A percentile compares a stretch with the other conserved stretches of the same genome.
phyloP scores from a whole-genome alignment of 1,140 invertebrate species.

The Orius insidiosus region DNA sequence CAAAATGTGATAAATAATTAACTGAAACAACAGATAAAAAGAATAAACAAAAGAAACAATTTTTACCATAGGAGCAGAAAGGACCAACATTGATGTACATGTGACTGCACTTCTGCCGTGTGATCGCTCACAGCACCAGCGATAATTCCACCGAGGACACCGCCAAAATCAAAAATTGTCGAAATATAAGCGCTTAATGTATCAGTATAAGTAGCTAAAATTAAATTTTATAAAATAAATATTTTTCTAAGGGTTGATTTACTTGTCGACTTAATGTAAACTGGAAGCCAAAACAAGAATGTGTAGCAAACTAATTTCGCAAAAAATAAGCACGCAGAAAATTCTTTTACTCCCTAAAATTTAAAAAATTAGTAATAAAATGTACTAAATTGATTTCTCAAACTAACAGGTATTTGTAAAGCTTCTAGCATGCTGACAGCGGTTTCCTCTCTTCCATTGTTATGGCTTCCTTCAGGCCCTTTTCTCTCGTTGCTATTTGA shows the following conservation, averaged over 20 bases:
- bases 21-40: conserved; percentile 17
- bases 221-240: conserved; percentile 17
- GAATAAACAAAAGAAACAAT: not conserved
- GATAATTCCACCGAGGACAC: conserved; percentile 70
- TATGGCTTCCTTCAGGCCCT: too few relatives aligned
- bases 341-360: conserved; percentile 74
- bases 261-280: conserved; percentile 76
- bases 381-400: not conserved
- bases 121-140: conserved; percentile 75
- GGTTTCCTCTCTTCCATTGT: conserved; percentile 22
- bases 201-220: conserved; percentile 49
- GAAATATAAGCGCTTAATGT: conserved; percentile 66
- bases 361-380: not conserved
- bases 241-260: conserved; percentile 26
- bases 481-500: not conserved
- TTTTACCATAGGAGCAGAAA: conserved; percentile 67
- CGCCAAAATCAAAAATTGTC: conserved; percentile 80
- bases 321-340: conserved; percentile 91
- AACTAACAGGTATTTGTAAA: conserved; percentile 54
- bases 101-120: conserved; percentile 68
- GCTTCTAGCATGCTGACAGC: conserved; percentile 67
- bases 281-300: conserved; percentile 90
- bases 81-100: conserved; percentile 62
- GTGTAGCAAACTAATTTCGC: conserved; percentile 96
- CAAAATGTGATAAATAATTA: conserved; percentile 18